Evolutionary conservation across 2,113 vertebrate species (phyloP), one percentile per base, ranked within the genome.

Genomic region (Anthoscopus minutus): DNA sequence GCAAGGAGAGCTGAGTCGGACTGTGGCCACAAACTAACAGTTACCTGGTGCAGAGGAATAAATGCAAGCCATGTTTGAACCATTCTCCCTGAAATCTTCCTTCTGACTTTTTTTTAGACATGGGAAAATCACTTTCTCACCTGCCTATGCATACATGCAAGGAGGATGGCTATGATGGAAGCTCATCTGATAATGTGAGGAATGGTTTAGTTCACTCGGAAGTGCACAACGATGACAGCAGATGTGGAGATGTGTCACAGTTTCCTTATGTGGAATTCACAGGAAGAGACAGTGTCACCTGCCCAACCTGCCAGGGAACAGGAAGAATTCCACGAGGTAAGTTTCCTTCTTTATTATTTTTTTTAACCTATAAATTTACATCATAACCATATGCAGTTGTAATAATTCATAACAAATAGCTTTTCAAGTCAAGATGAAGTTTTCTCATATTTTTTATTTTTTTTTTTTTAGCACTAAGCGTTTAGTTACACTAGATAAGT

Each of bases 241-340:
- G 99, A 95, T 98, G 92, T 24, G 98, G 98, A 44, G 99, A 99
- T n/a, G 99, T 99, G 13, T 99, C 99, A 0, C 99, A 99, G 96
- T 99, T 99, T 95, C 99, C 99, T 0, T 99, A 99, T 6, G 99
- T 99, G 96, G 99, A 99, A 95, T 99, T 99, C 85, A 99, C 99
- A 4, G 99, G 99, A 53, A 98, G 99, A 92, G 99, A 99, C 96
- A 99, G 99, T 6, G 99, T 99, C 66, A 99, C 99, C 12, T 99
- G 99, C 79, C 99, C 99, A 10, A 99, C 99, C 3, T 99, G 99
- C 94, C 99, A 99, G 97, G 99, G 99, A 90, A 99, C 99, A 5
- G 99, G 99, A 82, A 98, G 99, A 90, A 99, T 99, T 95, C 99
- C 99, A n/a, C 97, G 99, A 96, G 99, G 99, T 99, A 97, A 86